Base-by-base conservation (phyloP, 2,888 invertebrate species). In the Hoplodrina ambigua region DNA sequence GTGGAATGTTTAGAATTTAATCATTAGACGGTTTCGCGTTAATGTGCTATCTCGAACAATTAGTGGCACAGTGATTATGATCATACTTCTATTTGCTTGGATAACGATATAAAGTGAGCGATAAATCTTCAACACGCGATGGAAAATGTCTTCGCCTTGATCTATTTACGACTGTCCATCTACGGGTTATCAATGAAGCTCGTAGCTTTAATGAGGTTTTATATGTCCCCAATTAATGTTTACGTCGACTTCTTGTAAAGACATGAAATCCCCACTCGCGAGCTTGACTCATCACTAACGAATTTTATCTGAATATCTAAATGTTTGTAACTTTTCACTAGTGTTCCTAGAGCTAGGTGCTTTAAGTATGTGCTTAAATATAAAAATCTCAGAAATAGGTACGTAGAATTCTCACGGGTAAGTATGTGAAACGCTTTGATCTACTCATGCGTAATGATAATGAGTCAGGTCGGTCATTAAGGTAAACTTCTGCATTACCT, bases 381-480 rank as follows among this genome's bases (percentile, higher is more conserved):
- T 30, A 54, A 64, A 67, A 25, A 74, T 74, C 20, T 41, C 20
- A 78, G 25, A 7, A 33, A 46, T 41, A 41, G 4, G 13, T 60
- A 69, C 13, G 5, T 25, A 33, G 52, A 80, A 46, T 73, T 68
- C 75, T 49, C 73, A 67, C 63, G 56, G 49, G 44, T 50, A 20
- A 19, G 50, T 52, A 44, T 52, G 33, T 57, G 61, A 49, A 53
- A 53, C 8, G 55, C 60, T 64, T 49, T 64, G 53, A 57, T 72
- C 57, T 56, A 69, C 50, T 66, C 73, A 63, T 66, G 73, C 75
- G 52, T 67, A 69, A 72, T 68, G 54, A 78, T 82, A 84, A 84
- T 83, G 78, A 82, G n/a, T 37, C 17, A 19, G 60, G 37, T 74
- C 20, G 58, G 81, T 83, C 81, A 87, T 88, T 88, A 86, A 87